A percentile compares a stretch with the other conserved stretches of the same genome.
Conservation (phyloP, 2,888 invertebrate genomes). For the Neria commutata region DNA sequence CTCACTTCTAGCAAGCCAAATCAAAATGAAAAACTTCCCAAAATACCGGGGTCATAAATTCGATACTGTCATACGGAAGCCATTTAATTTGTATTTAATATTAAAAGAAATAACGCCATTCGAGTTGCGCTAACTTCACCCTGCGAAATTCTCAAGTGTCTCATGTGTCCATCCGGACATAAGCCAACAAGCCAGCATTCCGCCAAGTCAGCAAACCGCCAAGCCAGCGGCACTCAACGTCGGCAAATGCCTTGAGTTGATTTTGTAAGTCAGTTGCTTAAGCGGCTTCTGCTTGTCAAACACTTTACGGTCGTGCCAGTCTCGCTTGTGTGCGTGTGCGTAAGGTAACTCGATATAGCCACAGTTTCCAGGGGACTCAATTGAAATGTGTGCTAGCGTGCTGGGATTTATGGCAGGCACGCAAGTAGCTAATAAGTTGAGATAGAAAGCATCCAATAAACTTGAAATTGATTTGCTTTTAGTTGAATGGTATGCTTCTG, state of each 20-base stretch:
- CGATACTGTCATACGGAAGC: slow-evolving; percentile 4
- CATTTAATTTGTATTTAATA: not conserved
- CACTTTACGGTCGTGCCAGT: slow-evolving; percentile 35
- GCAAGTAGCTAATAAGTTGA: no score
- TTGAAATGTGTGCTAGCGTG: no score
- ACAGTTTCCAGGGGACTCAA: no score
- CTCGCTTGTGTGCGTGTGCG: not conserved
- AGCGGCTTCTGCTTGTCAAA: slow-evolving; percentile 56
- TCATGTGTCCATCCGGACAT: slow-evolving; percentile 46
- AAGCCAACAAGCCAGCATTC: slow-evolving; percentile 27
- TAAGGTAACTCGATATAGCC: not conserved
- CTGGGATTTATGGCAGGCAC: no score
- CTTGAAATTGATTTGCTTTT: no score
- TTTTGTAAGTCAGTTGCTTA: slow-evolving; percentile 36
- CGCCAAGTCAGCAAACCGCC: slow-evolving; percentile 13
- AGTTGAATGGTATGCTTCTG: no score
- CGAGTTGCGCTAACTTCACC: not conserved
- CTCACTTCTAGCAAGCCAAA: no score
- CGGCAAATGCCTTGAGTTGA: slow-evolving; percentile 24
- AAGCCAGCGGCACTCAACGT: slow-evolving; percentile 13
- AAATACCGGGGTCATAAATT: no score
- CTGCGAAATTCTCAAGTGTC: slow-evolving; percentile 47
- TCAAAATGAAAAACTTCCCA: no score
- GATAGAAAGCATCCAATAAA: no score
- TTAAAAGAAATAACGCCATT: not conserved